These are phyloP conservation scores for Microcebus tavaratra DNA, from an alignment of 2,113 vertebrate genomes.

Conservation along the genomic window DNA sequence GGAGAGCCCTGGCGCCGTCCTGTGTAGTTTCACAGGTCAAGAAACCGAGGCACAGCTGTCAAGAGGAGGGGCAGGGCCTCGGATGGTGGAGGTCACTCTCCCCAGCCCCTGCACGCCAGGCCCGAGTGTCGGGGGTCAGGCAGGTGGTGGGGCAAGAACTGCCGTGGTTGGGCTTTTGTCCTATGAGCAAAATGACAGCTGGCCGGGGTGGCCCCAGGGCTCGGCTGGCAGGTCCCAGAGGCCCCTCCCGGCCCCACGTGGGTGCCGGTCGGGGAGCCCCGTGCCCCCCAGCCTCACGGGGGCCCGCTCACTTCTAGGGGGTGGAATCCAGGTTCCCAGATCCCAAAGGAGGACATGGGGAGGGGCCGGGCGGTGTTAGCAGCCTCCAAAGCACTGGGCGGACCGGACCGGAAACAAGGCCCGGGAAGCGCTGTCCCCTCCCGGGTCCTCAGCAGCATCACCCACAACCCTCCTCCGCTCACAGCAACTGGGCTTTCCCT, in stretches of 20 bases:
- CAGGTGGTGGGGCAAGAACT: neutral
- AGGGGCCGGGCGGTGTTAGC: neutral
- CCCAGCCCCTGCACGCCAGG: neutral
- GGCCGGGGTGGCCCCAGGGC: too few species aligned
- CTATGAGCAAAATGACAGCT: neutral
- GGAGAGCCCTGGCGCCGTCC: fast-evolving
- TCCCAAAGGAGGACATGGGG: neutral
- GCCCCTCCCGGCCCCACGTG: too few species aligned
- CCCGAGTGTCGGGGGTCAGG: too few species aligned
- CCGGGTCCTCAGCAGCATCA: neutral
- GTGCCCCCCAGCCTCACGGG: neutral
- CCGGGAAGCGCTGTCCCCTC: neutral
- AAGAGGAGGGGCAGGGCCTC: fast-evolving
- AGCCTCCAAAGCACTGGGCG: neutral
- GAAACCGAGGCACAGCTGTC: neutral
- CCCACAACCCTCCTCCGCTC: neutral
- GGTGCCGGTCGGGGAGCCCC: neutral
- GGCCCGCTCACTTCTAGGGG: neutral
- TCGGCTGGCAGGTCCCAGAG: neutral
- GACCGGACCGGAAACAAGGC: neutral
- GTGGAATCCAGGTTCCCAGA: neutral
- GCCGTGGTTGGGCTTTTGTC: neutral
- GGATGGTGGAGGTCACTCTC: fast-evolving
- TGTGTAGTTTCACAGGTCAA: fast-evolving
- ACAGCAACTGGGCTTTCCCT: neutral